These are phyloP conservation scores for Bellardia pandia DNA, from an alignment of 2,888 invertebrate genomes.

Conservation along the genomic window DNA sequence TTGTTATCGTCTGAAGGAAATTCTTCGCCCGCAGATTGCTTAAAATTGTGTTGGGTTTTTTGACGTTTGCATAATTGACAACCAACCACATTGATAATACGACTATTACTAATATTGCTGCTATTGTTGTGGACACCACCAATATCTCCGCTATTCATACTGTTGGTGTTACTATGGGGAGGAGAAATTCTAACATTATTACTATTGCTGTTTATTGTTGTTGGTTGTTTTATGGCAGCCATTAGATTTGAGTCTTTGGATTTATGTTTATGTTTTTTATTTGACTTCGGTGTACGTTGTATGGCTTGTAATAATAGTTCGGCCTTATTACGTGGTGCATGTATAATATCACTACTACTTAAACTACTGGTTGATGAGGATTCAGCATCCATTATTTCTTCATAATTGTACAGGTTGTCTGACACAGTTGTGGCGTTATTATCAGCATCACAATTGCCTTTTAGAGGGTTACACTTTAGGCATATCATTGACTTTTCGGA, in stretches of 20 bases:
- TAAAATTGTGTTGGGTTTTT: constrained; percentile 83
- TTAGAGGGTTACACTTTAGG: constrained; percentile 79
- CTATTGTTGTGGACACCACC: constrained; percentile 9
- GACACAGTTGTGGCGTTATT: constrained; percentile 28
- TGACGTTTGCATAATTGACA: constrained; percentile 84
- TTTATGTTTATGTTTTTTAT: constrained; percentile 79
- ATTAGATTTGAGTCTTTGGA: constrained; percentile 68
- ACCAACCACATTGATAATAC: constrained; percentile 70
- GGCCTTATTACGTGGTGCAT: constrained; percentile 84
- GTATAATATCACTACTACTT: constrained; percentile 80
- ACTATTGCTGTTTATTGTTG: constrained; percentile 30
- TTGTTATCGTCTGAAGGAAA: constrained; percentile 33
- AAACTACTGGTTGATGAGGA: constrained; percentile 75
- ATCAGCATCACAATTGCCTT: constrained; percentile 33
- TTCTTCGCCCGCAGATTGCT: constrained; percentile 53
- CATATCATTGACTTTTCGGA: constrained; percentile 83
- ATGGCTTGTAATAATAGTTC: constrained; percentile 86
- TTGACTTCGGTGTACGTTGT: constrained; percentile 84
- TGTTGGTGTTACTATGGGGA: constrained; percentile 37
- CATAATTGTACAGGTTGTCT: constrained; percentile 54
- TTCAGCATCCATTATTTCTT: constrained; percentile 75
- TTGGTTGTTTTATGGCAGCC: constrained; percentile 57
- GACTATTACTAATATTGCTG: constrained; percentile 10
- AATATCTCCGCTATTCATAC: not conserved
- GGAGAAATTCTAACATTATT: too few relatives aligned